Conservation (phyloP, 2,113 vertebrate genomes). For the Cettia cetti region DNA sequence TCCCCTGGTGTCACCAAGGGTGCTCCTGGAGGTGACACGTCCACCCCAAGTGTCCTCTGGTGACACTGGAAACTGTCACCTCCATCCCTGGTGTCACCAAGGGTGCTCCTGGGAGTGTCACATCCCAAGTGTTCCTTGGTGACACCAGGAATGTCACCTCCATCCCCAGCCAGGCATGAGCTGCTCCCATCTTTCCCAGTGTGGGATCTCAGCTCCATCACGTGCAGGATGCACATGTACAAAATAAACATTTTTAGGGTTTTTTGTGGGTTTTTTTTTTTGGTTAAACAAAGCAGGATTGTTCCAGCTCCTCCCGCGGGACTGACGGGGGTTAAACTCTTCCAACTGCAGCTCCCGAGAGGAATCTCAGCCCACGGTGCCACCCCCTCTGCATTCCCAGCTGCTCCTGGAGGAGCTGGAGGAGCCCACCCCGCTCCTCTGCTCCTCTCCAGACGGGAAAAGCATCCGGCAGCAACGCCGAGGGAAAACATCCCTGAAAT, state of each 20-base stretch:
- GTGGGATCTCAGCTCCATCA: neutral
- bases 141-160: neutral
- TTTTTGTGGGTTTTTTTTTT: neutral
- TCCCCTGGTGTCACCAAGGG: neutral
- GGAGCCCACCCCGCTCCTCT: neutral
- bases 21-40: fast-evolving
- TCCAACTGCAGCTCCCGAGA: neutral
- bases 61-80: neutral
- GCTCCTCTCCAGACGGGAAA: neutral
- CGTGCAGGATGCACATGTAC: no score
- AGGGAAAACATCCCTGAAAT: neutral
- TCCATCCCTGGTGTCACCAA: no score
- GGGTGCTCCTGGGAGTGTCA: neutral
- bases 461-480: neutral
- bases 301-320: neutral
- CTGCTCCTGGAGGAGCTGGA: neutral
- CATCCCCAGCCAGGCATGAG: fast-evolving
- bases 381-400: slow-evolving; percentile 25
- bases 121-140: neutral
- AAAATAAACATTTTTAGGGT: neutral
- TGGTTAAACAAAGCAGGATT: neutral
- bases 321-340: neutral
- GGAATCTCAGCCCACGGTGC: neutral
- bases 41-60: neutral
- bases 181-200: fast-evolving